Conservation (phyloP, 2,888 invertebrate genomes). For the Biston betularia region DNA sequence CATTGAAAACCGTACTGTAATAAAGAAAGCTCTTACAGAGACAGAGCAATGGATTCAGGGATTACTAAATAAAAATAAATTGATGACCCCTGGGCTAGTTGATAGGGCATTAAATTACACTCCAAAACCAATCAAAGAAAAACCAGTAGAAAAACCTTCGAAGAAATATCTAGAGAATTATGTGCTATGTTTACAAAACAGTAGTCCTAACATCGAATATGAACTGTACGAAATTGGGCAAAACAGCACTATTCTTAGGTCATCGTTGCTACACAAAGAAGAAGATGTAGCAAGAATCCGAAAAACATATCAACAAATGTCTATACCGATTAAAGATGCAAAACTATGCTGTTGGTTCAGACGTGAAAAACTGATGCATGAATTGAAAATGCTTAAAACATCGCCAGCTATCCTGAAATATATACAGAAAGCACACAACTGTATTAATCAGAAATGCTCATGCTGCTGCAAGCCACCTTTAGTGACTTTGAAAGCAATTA, state of each 20-base stretch:
- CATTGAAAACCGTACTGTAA: background rate
- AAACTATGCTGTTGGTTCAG: conserved; percentile 55
- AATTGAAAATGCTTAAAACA: conserved; percentile 34
- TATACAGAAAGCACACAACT: conserved; percentile 42
- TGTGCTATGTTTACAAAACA: conserved; percentile 27
- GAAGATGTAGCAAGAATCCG: conserved; percentile 1
- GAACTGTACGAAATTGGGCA: conserved; percentile 43
- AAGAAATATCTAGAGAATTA: conserved; percentile 20
- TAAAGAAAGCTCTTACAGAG: conserved; percentile 9
- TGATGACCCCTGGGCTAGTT: conserved; percentile 9
- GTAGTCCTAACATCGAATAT: background rate
- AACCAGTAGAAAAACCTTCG: background rate
- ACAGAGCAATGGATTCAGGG: conserved; percentile 8
- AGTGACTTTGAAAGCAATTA: background rate
- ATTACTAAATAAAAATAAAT: conserved; percentile 9
- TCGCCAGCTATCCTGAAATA: conserved; percentile 39
- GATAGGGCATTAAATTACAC: conserved; percentile 29
- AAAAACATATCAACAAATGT: conserved; percentile 16
- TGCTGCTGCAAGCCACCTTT: conserved; percentile 36
- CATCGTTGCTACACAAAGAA: conserved; percentile 13
- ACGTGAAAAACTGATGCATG: conserved; percentile 45
- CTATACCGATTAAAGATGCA: conserved; percentile 4
- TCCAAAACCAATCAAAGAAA: conserved; percentile 8
- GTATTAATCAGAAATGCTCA: conserved; percentile 41
- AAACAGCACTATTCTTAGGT: conserved; percentile 34